These are phyloP conservation scores for Lophochroa leadbeateri DNA, from an alignment of 2,113 vertebrate genomes.

Conservation along the genomic window DNA sequence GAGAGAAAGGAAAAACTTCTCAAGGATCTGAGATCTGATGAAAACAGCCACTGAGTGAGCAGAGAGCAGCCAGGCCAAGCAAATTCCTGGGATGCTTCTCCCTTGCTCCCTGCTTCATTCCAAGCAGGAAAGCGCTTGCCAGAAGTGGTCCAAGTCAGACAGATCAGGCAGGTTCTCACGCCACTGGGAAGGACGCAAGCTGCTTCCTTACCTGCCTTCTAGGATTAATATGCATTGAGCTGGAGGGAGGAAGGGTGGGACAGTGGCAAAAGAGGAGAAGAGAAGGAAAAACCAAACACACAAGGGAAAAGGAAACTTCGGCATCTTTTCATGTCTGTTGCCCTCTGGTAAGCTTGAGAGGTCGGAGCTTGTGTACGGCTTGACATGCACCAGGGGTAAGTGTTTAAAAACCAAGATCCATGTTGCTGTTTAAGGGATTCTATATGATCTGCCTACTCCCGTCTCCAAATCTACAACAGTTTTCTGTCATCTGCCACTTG, in stretches of 20 bases:
- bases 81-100: constrained; percentile 35
- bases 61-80: not conserved
- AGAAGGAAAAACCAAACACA: accelerated
- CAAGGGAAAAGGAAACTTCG: not conserved
- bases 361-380: accelerated
- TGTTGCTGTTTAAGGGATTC: not conserved
- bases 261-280: not conserved
- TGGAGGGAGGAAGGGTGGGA: not conserved
- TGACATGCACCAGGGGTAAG: not conserved
- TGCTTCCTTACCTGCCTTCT: not conserved
- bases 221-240: accelerated
- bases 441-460: not conserved
- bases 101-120: not conserved
- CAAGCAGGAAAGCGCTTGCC: not conserved
- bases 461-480: not conserved
- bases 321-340: not conserved
- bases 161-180: not conserved
- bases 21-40: not conserved
- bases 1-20: not conserved
- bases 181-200: accelerated
- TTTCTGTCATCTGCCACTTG: not conserved
- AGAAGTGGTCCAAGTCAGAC: accelerated
- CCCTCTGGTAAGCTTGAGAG: not conserved
- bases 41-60: not conserved
- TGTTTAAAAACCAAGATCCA: not conserved